A percentile compares a stretch with the other conserved stretches of the same genome.
phyloP scores from a whole-genome alignment of 2,797 vertebrate genomes.

The Dendrocincla tyrannina region DNA sequence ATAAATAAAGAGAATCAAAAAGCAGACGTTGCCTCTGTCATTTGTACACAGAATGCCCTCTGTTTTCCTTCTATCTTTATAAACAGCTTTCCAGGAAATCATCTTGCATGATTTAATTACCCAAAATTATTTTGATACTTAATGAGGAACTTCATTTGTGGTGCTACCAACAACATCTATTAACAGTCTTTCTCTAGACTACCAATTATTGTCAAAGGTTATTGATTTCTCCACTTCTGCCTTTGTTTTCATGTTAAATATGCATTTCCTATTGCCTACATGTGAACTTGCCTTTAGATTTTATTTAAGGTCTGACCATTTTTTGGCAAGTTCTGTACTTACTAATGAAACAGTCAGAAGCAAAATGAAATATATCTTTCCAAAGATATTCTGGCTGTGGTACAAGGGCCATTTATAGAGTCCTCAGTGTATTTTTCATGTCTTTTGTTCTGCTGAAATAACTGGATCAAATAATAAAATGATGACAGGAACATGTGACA shows the following conservation, averaged over 20 bases:
- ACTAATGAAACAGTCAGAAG: not conserved
- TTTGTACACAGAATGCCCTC: not conserved
- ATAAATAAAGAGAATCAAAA: not conserved
- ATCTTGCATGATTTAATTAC: not conserved
- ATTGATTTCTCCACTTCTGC: not conserved
- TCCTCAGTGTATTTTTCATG: not conserved
- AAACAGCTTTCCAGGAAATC: not conserved
- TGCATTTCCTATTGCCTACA: not conserved
- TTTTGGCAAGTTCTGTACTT: not conserved
- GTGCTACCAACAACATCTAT: not conserved
- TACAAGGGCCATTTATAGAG: not conserved
- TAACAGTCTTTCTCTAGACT: not conserved
- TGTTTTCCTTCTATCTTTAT: not conserved
- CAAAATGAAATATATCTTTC: not conserved
- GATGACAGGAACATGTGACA: not conserved
- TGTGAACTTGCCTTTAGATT: not conserved
- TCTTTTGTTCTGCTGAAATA: not conserved
- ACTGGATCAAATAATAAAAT: not conserved
- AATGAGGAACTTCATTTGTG: not conserved
- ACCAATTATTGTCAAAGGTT: not conserved
- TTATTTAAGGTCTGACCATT: not conserved
- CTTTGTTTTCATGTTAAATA: not conserved
- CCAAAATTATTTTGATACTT: not conserved
- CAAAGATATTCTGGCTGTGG: not conserved
- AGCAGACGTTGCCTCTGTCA: not conserved